phyloP scores from a whole-genome alignment of 1,140 invertebrate genomes.

The Scaptomyza hsui region DNA sequence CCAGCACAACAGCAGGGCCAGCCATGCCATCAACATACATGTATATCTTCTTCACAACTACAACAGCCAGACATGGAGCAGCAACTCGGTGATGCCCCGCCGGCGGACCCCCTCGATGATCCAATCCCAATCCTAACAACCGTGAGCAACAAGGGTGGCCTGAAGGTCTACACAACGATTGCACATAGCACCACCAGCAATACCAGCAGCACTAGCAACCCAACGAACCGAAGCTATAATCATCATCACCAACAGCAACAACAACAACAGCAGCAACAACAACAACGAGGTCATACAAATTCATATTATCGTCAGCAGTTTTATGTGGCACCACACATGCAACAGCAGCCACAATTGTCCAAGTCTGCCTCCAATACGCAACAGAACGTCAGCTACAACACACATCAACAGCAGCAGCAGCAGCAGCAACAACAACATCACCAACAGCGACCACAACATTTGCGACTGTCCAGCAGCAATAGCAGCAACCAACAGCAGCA shows the following conservation, averaged over 20 bases:
- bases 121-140: not conserved
- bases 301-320: conserved; percentile 76
- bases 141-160: not conserved
- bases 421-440: conserved; percentile 49
- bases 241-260: conserved; percentile 38
- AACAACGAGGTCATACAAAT: conserved; percentile 29
- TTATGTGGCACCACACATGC: conserved; percentile 81
- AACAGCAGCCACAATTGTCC: conserved; percentile 73
- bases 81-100: conserved; percentile 10
- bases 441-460: conserved; percentile 50
- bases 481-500: conserved; percentile 35
- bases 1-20: conserved; percentile 12
- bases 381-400: conserved; percentile 33
- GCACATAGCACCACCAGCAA: conserved; percentile 7
- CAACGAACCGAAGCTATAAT: conserved; percentile 11
- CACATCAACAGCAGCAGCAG: conserved; percentile 43
- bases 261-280: conserved; percentile 7
- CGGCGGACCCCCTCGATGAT: conserved; percentile 19
- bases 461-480: conserved; percentile 32
- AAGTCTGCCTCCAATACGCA: conserved; percentile 58
- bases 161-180: conserved; percentile 9
- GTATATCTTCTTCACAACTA: conserved; percentile 77
- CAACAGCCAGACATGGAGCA: conserved; percentile 65
- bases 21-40: conserved; percentile 66
- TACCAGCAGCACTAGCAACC: not conserved